Conservation (phyloP, 2,888 invertebrate genomes). For the Palloptera scutellata region DNA sequence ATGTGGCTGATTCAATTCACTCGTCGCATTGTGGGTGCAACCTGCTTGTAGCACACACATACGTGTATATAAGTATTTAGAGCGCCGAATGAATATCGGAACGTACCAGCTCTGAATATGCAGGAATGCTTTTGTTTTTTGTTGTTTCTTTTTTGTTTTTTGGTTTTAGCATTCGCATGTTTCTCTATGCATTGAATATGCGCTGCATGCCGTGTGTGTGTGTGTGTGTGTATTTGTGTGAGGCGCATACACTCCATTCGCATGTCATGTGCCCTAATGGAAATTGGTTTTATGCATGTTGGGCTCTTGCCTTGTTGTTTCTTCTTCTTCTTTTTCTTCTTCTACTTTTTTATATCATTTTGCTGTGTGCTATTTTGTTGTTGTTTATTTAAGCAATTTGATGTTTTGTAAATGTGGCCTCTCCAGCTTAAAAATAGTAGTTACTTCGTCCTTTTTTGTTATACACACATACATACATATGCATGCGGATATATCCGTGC, state of each 20-base stretch:
- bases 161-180: slow-evolving; percentile 1
- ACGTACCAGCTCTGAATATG: neutral
- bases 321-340: no score
- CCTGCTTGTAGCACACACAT: no score
- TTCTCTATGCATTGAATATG: no score
- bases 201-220: slow-evolving; percentile 11
- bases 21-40: no score
- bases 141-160: slow-evolving; percentile 31
- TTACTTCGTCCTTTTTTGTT: neutral
- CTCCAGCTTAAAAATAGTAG: no score
- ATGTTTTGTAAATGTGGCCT: slow-evolving; percentile 13
- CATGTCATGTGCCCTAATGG: slow-evolving; percentile 41
- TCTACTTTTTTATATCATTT: no score
- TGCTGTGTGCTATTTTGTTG: slow-evolving; percentile 34
- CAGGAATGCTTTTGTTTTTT: slow-evolving; percentile 22
- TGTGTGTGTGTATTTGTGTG: slow-evolving; percentile 6
- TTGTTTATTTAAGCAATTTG: slow-evolving; percentile 56
- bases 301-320: slow-evolving; percentile 11
- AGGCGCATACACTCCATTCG: neutral
- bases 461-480: neutral
- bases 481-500: neutral
- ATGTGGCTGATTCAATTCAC: neutral
- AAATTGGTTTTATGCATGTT: slow-evolving; percentile 59
- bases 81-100: no score
- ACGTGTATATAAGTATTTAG: no score